phyloP scores from a whole-genome alignment of 1,140 invertebrate genomes.

The Monomorium pharaonis region DNA sequence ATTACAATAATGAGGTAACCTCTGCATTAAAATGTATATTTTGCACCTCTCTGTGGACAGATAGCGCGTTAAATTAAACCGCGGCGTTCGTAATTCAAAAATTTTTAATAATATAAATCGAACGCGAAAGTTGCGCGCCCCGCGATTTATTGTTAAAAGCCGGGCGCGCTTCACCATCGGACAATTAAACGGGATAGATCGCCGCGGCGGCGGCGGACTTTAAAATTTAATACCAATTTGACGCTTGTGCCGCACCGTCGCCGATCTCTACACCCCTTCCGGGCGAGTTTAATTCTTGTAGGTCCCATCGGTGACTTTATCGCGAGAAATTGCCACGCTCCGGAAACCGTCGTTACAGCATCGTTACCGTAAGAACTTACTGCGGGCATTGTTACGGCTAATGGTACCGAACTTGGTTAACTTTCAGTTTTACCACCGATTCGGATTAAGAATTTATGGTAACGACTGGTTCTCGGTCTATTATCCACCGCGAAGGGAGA shows the following conservation, averaged over 20 bases:
- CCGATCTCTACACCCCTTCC: slow-evolving; percentile 75
- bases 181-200: slow-evolving; percentile 56
- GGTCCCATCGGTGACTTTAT: slow-evolving; percentile 85
- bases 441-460: slow-evolving; percentile 85
- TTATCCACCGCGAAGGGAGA: slow-evolving; percentile 58
- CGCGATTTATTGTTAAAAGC: not conserved
- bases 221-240: slow-evolving; percentile 72
- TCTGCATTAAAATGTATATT: not conserved
- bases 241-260: slow-evolving; percentile 53
- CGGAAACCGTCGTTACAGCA: slow-evolving; percentile 84
- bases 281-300: slow-evolving; percentile 82
- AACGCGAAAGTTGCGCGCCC: not conserved
- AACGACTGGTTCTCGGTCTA: slow-evolving; percentile 78
- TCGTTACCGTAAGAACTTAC: slow-evolving; percentile 85
- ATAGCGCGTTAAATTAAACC: not conserved
- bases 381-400: slow-evolving; percentile 83
- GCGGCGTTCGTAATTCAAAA: not conserved
- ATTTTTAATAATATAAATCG: not conserved
- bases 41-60: not conserved
- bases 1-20: not conserved
- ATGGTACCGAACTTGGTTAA: slow-evolving; percentile 84
- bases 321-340: slow-evolving; percentile 81
- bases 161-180: not conserved
- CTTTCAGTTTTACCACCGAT: slow-evolving; percentile 85
- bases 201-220: slow-evolving; percentile 19